Evolutionary conservation across 2,113 vertebrate species (phyloP), one percentile per base, ranked within the genome.

Genomic region (Cyprinodon variegatus): DNA sequence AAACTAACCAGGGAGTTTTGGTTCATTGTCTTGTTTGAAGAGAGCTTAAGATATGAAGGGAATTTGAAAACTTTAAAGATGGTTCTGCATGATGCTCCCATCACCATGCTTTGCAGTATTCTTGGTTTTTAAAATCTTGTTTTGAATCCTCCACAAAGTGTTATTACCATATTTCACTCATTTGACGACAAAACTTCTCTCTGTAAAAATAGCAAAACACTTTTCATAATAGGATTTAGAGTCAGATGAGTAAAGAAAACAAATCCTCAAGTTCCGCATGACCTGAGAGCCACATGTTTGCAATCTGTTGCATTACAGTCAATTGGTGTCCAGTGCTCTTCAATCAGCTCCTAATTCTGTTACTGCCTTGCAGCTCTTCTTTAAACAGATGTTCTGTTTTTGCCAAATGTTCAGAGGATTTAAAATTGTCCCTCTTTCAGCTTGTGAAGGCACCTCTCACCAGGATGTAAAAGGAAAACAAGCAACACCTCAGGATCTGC

Each of bases 361-460:
- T 53, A 13, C 11, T 65, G 43, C 3, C 8, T 37, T 59, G 48
- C 53, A 61, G 22, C 6, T 36, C 62, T 73, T 39, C 68, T 71
- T 50, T 41, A n/a, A 53, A 36, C 22, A 22, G 17, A 71, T 39
- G 45, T 37, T 61, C 10, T 41, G 48, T 74, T 63, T 50, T 3
- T 43, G 65, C 15, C 78, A 41, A 68, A 59, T 61, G 57, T 65
- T 78, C 68, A 76, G 41, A 2, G 60, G 70, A 61, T 10, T 59
- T 59, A 82, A 68, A 79, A 78, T 7, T 43, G 38, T 15, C 40
- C 11, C 36, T 57, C 36, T 61, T 62, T 70, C 3, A 8, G 78
- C 84, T 88, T 29, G 84, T 88, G 78, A 40, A 80, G 79, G 88
- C 82, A 81, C 5, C 72, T 79, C 67, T 81, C 69, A 59, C 78